Conservation (phyloP, 1,140 invertebrate genomes). For the Eriosoma lanigerum region DNA sequence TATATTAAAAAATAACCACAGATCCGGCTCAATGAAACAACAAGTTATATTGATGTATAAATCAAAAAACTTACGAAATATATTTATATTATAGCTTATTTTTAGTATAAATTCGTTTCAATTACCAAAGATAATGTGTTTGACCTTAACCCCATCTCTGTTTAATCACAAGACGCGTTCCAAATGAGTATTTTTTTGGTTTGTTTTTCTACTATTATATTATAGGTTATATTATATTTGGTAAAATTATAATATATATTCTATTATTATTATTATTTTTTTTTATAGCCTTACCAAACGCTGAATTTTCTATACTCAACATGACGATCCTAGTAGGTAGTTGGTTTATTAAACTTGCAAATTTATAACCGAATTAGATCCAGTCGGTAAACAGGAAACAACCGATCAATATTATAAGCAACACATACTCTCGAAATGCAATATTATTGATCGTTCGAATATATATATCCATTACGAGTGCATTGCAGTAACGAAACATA, state of each 20-base stretch:
- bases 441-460: constrained; percentile 32
- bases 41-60: neutral
- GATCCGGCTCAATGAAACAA: too few species aligned
- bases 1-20: neutral
- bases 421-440: constrained; percentile 30
- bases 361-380: constrained; percentile 31
- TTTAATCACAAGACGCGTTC: neutral
- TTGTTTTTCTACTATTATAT: neutral
- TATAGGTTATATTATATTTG: too few species aligned
- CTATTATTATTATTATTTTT: too few species aligned
- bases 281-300: too few species aligned
- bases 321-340: too few species aligned
- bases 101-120: neutral
- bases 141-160: constrained; percentile 1
- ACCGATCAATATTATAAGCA: constrained; percentile 42
- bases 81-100: neutral
- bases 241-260: too few species aligned
- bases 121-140: neutral
- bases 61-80: neutral
- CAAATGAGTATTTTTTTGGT: neutral
- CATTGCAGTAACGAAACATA: too few species aligned
- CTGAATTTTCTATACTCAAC: neutral
- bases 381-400: constrained; percentile 5
- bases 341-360: neutral
- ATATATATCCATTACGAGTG: constrained; percentile 34